A percentile compares a stretch with the other conserved stretches of the same genome.
Conservation (phyloP, 2,888 invertebrate species). For the Dynastes maya region DNA sequence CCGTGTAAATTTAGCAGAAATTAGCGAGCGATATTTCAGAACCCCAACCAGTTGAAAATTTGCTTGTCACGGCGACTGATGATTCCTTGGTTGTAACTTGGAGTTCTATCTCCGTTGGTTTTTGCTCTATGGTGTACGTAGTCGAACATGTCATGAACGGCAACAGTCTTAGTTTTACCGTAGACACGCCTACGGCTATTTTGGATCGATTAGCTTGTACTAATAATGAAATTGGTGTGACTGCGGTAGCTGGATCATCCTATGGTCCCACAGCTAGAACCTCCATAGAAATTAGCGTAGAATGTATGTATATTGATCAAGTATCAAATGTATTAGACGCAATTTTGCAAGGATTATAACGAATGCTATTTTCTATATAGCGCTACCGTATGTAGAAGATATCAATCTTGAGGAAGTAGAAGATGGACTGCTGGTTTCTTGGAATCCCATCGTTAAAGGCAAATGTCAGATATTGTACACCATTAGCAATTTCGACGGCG, state of each 20-base stretch:
- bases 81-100: constrained; percentile 5
- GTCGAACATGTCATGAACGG: neutral
- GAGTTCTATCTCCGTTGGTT: neutral
- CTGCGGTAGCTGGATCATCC: constrained; percentile 9
- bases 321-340: no score
- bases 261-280: neutral
- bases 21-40: neutral
- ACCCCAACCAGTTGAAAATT: constrained; percentile 7
- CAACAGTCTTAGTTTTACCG: no score
- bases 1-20: neutral
- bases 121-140: constrained; percentile 26
- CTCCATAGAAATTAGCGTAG: neutral
- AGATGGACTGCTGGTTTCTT: constrained; percentile 18
- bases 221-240: constrained; percentile 3
- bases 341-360: no score
- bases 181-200: neutral
- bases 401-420: neutral
- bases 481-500: constrained; percentile 21
- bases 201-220: neutral
- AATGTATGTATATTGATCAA: neutral
- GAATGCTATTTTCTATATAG: neutral
- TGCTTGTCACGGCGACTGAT: neutral
- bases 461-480: constrained; percentile 7
- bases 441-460: constrained; percentile 25
- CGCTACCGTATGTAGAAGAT: neutral